Conservation (phyloP, 2,888 invertebrate genomes). For the Unio delphinus region DNA sequence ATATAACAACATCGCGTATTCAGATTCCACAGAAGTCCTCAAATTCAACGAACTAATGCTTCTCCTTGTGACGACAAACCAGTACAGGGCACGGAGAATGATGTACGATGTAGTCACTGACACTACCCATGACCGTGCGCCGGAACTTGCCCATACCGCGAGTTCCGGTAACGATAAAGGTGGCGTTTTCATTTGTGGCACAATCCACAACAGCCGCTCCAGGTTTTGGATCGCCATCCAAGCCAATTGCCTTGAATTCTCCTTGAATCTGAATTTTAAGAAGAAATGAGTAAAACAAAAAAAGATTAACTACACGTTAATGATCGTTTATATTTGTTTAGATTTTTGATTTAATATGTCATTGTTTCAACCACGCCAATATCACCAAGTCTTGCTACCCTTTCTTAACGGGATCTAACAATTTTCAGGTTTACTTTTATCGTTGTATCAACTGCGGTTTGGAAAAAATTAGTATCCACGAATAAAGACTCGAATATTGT, state of each 20-base stretch:
- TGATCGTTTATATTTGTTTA: no score
- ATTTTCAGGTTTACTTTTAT: no score
- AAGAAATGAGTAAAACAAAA: background rate
- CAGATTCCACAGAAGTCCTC: no score
- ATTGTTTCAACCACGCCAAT: no score
- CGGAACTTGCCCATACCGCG: conserved; percentile 51
- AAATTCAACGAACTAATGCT: conserved; percentile 1
- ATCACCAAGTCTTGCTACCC: no score
- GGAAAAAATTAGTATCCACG: no score
- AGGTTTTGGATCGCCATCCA: conserved; percentile 47
- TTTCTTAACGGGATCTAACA: no score
- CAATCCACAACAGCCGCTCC: conserved; percentile 47
- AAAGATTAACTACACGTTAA: no score
- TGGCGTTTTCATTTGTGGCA: conserved; percentile 33
- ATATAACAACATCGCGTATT: no score
- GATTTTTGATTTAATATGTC: no score
- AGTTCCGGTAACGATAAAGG: conserved; percentile 53
- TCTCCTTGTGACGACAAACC: conserved; percentile 35
- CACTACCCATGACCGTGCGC: conserved; percentile 51
- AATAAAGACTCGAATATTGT: no score
- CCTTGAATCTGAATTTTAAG: conserved; percentile 31
- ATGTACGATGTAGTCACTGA: conserved; percentile 53
- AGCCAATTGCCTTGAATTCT: conserved; percentile 38
- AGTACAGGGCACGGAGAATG: conserved; percentile 51
- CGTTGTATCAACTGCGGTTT: no score